Evolutionary conservation across 2,113 vertebrate genomes (phyloP).

Genomic region (Callionymus lyra): DNA sequence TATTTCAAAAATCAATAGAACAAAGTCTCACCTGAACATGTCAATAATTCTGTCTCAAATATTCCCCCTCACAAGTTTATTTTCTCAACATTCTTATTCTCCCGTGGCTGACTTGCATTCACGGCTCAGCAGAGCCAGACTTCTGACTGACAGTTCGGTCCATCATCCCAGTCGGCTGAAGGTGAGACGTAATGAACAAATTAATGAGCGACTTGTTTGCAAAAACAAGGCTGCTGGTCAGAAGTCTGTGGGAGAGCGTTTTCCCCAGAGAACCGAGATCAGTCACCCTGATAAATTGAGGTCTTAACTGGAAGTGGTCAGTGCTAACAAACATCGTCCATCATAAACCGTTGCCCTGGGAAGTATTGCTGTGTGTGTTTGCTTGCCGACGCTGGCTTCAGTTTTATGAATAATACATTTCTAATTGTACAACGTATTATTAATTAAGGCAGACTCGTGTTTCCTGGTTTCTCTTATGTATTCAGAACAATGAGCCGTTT

Average conservation of each 20-base stretch:
- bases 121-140: too few relatives aligned
- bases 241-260: constrained; percentile 2
- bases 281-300: constrained; percentile 34
- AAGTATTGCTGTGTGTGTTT: constrained; percentile 11
- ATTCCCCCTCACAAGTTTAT: too few relatives aligned
- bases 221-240: constrained; percentile 10
- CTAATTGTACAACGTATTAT: constrained; percentile 27
- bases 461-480: constrained; percentile 10
- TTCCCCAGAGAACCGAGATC: constrained; percentile 7
- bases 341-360: constrained; percentile 25
- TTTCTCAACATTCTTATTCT: too few relatives aligned
- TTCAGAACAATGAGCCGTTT: constrained; percentile 6
- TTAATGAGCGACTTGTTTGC: neutral
- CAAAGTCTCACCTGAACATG: too few relatives aligned
- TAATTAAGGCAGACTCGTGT: constrained; percentile 16
- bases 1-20: too few relatives aligned
- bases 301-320: constrained; percentile 10
- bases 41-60: too few relatives aligned
- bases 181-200: neutral
- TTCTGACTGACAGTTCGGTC: neutral
- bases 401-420: constrained; percentile 35
- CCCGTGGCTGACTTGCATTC: too few relatives aligned
- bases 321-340: constrained; percentile 34
- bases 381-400: constrained; percentile 8
- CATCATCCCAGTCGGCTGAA: neutral